Evolutionary conservation across 2,113 vertebrate genomes (phyloP), one percentile per base, ranked within the genome.

Genomic region (Ageneiosus marmoratus): DNA sequence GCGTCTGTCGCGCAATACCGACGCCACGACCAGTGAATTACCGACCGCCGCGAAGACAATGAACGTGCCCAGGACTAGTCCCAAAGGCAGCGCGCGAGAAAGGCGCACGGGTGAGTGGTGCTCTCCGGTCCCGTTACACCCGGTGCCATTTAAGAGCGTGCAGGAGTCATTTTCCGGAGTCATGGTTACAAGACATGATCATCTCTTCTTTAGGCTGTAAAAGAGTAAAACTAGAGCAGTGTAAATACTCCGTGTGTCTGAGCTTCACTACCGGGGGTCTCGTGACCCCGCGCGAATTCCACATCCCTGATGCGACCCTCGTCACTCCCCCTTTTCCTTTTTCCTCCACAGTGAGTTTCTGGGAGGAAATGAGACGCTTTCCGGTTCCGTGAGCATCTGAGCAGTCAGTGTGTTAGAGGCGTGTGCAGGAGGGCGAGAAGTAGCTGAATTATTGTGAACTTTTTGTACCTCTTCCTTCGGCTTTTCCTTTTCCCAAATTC

Each of bases 1-100:
- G 92, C 98, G 97, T 83, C 95, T 95, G 92, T 99, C 98, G 94
- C 96, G 97, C 89, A 96, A 95, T 86, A 99, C 98, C 4, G 98
- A 97, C 74, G 98, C 93, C 89, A 99, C 98, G 48, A 99, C 98
- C 46, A 99, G 88, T 89, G 99, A 96, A 90, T 99, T 99, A 41
- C 97, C 98, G 84, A 96, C 92, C 86, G 99, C 97, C 83, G 97
- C 97, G 62, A 98, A 97, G 69, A 96, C 92, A 89, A 98, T 97
- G 90, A 99, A 97, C 89, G 96, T 94, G 62, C 96, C 96, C 85
- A 99, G 95, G 63, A 97, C 95, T 89, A 99, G 85, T 74, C 94
- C 98, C 89, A 99, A 93, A 22, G 94, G 89, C 90, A 97, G 91
- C 9, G 96, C 97, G 4, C 80, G 80, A 5, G 69, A 82, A 5